A percentile compares a stretch with the other conserved stretches of the same genome.
phyloP scores from a whole-genome alignment of 2,113 vertebrate species.

The Furnarius figulus region DNA sequence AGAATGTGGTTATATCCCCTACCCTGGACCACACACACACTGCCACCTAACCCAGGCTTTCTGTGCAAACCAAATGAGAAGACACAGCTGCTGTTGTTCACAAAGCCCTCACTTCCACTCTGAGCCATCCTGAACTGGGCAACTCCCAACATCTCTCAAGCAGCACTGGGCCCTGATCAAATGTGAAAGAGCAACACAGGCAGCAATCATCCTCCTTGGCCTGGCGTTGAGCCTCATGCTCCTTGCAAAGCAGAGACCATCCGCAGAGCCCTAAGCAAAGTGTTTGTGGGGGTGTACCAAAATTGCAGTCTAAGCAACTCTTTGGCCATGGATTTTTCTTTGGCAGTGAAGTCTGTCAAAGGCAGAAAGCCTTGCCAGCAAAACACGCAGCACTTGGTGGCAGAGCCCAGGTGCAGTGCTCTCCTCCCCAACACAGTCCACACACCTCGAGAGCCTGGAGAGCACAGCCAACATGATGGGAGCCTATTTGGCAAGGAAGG shows the following conservation, averaged over 20 bases:
- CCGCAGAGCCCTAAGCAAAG: not conserved
- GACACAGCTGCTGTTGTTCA: not conserved
- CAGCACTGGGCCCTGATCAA: not conserved
- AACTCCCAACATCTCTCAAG: not conserved
- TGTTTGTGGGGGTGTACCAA: not conserved
- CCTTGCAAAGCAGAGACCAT: not conserved
- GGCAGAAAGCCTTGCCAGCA: not conserved
- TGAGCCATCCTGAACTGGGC: not conserved
- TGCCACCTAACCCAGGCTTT: not conserved
- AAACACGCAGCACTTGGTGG: fast-evolving
- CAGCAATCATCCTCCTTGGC: not conserved
- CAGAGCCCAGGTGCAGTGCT: not conserved
- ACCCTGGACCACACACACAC: fast-evolving
- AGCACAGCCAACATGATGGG: not conserved
- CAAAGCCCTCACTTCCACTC: not conserved
- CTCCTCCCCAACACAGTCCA: not conserved
- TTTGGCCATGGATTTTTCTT: not conserved
- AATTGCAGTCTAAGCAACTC: not conserved
- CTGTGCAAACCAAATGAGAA: not conserved
- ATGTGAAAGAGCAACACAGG: not conserved
- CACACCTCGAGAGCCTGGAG: not conserved
- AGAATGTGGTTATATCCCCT: not conserved
- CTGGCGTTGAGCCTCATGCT: not conserved
- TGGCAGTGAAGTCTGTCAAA: not conserved
- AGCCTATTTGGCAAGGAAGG: not conserved